phyloP scores from a whole-genome alignment of 23 tunicate genomes.

The Halocynthia aurantium region DNA sequence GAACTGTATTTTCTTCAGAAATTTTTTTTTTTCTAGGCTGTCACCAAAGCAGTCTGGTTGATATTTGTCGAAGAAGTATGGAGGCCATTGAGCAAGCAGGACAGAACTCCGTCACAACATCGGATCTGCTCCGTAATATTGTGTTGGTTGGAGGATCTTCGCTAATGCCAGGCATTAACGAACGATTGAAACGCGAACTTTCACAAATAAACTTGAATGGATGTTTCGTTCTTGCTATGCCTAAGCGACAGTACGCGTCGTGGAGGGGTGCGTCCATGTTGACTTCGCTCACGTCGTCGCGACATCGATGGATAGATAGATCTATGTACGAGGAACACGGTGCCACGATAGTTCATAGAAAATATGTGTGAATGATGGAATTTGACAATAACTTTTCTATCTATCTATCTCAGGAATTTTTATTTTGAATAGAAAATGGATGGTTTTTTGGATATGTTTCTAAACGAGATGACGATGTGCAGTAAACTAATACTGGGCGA shows the following conservation, averaged over 20 bases:
- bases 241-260: constrained; percentile 55
- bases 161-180: constrained; percentile 35
- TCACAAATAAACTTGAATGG: constrained; percentile 8
- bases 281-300: constrained; percentile 48
- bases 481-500: too few species aligned
- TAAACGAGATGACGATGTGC: too few species aligned
- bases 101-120: background rate
- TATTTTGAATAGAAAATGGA: too few species aligned
- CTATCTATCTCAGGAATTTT: background rate
- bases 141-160: constrained; percentile 52
- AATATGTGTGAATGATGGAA: constrained; percentile 27
- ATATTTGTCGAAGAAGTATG: background rate
- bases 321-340: constrained; percentile 53
- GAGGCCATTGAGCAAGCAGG: background rate
- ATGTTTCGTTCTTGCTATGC: constrained; percentile 30
- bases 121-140: constrained; percentile 23
- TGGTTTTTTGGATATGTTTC: too few species aligned
- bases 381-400: background rate
- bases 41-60: background rate
- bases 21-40: background rate
- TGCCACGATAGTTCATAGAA: constrained; percentile 42
- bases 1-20: background rate
- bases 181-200: constrained; percentile 33
- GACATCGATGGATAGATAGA: constrained; percentile 44
- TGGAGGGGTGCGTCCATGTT: constrained; percentile 60